These are phyloP conservation scores for Rhodophaea formosa DNA, from an alignment of 2,888 invertebrate species.

Conservation along the genomic window DNA sequence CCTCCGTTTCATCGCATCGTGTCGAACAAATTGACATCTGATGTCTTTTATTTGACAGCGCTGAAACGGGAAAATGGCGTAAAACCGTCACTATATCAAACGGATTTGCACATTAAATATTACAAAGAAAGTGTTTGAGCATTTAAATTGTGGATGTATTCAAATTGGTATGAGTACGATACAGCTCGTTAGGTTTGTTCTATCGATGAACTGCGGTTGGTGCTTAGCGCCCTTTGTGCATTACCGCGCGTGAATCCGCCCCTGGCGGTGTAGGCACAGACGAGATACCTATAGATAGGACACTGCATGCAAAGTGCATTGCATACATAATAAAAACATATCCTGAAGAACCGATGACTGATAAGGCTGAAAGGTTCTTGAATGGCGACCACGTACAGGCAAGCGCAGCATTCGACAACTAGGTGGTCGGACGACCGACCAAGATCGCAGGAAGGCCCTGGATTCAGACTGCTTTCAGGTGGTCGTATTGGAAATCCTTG, in stretches of 20 bases:
- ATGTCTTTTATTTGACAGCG: constrained; percentile 14
- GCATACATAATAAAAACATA: too few relatives aligned
- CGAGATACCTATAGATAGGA: too few relatives aligned
- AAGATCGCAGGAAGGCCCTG: too few relatives aligned
- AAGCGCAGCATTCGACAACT: too few relatives aligned
- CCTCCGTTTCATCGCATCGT: background rate
- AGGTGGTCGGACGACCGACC: too few relatives aligned
- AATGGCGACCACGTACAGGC: too few relatives aligned
- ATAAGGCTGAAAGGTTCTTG: too few relatives aligned
- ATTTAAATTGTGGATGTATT: constrained; percentile 31
- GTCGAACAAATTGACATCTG: constrained; percentile 14
- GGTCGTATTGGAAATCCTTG: too few relatives aligned
- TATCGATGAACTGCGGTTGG: constrained; percentile 51
- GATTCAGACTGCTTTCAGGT: too few relatives aligned
- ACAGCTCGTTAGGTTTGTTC: constrained; percentile 50
- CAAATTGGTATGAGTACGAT: constrained; percentile 37
- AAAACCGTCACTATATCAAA: background rate
- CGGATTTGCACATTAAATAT: background rate
- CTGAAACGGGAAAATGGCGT: constrained; percentile 2
- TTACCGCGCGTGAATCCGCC: constrained; percentile 48
- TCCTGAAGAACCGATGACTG: too few relatives aligned
- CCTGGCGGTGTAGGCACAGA: constrained; percentile 31
- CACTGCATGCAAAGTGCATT: too few relatives aligned
- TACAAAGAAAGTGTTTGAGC: background rate
- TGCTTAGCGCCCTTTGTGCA: constrained; percentile 69